These are phyloP conservation scores for Melanocharis versteri DNA, from an alignment of 2,113 vertebrate species.

Conservation along the genomic window DNA sequence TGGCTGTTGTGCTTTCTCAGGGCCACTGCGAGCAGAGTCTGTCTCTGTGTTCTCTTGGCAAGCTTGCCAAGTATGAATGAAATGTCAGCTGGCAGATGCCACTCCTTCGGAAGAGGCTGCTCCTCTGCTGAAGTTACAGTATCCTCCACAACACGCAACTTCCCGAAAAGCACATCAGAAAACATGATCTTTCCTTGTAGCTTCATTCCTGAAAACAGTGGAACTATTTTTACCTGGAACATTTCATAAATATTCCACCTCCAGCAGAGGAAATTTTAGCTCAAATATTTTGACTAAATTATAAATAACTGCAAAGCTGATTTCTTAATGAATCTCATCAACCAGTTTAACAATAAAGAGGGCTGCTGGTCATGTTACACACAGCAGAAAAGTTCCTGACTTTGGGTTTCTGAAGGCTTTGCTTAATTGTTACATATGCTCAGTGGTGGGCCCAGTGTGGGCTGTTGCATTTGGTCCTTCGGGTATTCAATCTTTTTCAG, in stretches of 20 bases:
- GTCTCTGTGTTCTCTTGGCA: not conserved
- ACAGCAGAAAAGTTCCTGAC: not conserved
- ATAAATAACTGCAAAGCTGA: not conserved
- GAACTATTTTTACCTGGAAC: conserved; percentile 45
- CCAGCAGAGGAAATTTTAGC: conserved; percentile 18
- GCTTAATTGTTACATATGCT: not conserved
- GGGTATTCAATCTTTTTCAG: not conserved
- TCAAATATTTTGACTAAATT: conserved; percentile 44
- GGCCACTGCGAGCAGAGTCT: not conserved
- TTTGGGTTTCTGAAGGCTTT: not conserved
- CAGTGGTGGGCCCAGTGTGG: not conserved
- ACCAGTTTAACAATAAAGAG: not conserved
- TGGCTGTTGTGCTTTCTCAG: not conserved
- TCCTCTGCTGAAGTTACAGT: not conserved
- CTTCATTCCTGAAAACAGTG: not conserved
- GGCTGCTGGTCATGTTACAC: not conserved
- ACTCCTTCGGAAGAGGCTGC: not conserved
- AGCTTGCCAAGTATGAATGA: not conserved
- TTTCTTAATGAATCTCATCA: not conserved
- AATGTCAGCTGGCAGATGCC: not conserved
- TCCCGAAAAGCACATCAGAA: not conserved
- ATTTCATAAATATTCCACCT: conserved; percentile 26
- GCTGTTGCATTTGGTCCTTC: not conserved
- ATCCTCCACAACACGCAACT: not conserved
- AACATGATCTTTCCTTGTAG: not conserved